These are phyloP conservation scores for Hemistola chrysoprasaria DNA, from an alignment of 2,888 invertebrate genomes.

Conservation along the genomic window DNA sequence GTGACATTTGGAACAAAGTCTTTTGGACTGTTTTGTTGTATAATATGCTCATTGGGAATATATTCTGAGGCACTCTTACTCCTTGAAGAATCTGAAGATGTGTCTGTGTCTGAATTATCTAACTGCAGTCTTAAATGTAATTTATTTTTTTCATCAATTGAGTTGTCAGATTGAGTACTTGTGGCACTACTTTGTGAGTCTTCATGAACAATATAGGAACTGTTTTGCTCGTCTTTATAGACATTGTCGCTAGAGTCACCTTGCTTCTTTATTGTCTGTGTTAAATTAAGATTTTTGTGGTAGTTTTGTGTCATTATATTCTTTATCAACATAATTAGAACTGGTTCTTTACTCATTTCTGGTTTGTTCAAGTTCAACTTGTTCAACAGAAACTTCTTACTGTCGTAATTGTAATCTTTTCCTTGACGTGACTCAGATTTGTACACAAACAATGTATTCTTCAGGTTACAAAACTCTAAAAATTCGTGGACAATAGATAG, in stretches of 20 bases:
- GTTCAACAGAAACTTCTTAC: constrained; percentile 63
- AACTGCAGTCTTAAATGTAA: constrained; percentile 62
- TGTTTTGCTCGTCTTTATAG: constrained; percentile 63
- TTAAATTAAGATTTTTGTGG: constrained; percentile 37
- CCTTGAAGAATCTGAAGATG: constrained; percentile 68
- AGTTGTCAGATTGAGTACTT: constrained; percentile 70
- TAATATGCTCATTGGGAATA: constrained; percentile 63
- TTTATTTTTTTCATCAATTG: constrained; percentile 73
- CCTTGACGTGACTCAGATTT: constrained; percentile 90
- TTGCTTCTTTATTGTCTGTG: constrained; percentile 35
- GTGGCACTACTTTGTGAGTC: constrained; percentile 61
- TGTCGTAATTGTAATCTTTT: constrained; percentile 83
- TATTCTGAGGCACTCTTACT: constrained; percentile 73
- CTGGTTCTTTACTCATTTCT: constrained; percentile 56
- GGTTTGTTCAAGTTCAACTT: constrained; percentile 52
- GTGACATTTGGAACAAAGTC: constrained; percentile 3
- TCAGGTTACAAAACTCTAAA: constrained; percentile 90
- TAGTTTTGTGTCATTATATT: constrained; percentile 44
- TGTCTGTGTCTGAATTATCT: constrained; percentile 74
- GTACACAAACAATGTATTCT: constrained; percentile 90
- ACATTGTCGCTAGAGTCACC: constrained; percentile 32
- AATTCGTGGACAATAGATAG: constrained; percentile 88
- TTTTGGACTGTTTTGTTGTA: constrained; percentile 31
- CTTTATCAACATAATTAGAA: constrained; percentile 60
- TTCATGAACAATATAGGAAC: constrained; percentile 72